phyloP scores from a whole-genome alignment of 1,140 invertebrate genomes.

The Drosophila punjabiensis region DNA sequence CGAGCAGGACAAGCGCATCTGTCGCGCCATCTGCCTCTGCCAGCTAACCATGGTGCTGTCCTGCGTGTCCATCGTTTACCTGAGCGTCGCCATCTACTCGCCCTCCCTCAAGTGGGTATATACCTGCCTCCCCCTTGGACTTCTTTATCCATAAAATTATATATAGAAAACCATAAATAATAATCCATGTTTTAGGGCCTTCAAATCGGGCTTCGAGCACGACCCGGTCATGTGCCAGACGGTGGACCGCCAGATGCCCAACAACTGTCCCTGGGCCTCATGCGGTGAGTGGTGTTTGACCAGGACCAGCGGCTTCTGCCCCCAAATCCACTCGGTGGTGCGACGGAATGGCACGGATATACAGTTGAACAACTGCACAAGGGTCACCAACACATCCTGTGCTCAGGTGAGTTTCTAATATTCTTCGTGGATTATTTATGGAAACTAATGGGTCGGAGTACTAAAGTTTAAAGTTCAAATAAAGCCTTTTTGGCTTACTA shows the following conservation, averaged over 20 bases:
- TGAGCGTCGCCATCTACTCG: constrained; percentile 90
- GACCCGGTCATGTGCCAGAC: constrained; percentile 91
- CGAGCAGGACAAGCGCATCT: constrained; percentile 89
- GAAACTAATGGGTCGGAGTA: no score
- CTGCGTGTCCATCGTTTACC: constrained; percentile 90
- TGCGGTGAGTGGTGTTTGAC: constrained; percentile 92
- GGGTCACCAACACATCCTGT: constrained; percentile 85
- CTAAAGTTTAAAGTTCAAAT: not conserved
- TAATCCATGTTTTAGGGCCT: constrained; percentile 86
- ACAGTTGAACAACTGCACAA: constrained; percentile 87
- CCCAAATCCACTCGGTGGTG: constrained; percentile 89
- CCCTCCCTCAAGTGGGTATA: constrained; percentile 86
- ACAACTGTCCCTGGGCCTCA: constrained; percentile 89
- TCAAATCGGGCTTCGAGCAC: constrained; percentile 89
- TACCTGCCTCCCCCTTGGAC: not conserved
- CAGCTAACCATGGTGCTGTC: constrained; percentile 90
- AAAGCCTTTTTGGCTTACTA: not conserved
- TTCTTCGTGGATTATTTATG: not conserved
- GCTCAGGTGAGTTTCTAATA: constrained; percentile 86
- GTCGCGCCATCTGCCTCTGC: constrained; percentile 90
- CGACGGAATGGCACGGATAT: constrained; percentile 89
- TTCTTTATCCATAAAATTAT: not conserved
- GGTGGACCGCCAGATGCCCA: constrained; percentile 87
- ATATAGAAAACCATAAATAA: constrained; percentile 3
- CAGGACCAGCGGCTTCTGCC: constrained; percentile 90